These are phyloP conservation scores for Coremacera marginata DNA, from an alignment of 2,888 invertebrate genomes.

Conservation along the genomic window DNA sequence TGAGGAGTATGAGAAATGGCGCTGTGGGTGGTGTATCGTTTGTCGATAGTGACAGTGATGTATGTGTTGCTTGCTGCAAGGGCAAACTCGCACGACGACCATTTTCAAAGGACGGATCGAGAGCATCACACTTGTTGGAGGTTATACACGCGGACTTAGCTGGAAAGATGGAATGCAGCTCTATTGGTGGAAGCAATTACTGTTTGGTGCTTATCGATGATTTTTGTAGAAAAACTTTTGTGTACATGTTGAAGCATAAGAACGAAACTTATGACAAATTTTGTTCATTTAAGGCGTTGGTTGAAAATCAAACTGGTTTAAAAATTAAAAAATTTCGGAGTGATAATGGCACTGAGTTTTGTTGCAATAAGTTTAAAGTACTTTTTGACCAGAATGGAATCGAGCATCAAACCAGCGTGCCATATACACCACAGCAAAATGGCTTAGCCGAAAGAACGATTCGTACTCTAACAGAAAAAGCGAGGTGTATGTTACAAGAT, in stretches of 20 bases:
- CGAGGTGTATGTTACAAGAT: neutral
- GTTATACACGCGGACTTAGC: conserved; percentile 10
- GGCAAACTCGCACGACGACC: neutral
- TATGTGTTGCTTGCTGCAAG: neutral
- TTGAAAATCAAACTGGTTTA: neutral
- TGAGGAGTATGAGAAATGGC: neutral
- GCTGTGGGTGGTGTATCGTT: neutral
- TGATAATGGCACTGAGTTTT: neutral
- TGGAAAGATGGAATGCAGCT: neutral
- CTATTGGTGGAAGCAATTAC: neutral
- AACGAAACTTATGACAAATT: neutral
- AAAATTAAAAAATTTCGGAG: neutral
- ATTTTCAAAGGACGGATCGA: neutral
- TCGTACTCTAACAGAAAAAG: neutral
- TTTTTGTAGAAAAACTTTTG: neutral
- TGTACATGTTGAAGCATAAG: conserved; percentile 14
- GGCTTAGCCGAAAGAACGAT: neutral
- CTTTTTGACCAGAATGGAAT: neutral
- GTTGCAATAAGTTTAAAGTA: neutral
- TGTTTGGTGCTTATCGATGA: neutral
- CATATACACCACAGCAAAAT: neutral
- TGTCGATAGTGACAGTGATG: neutral
- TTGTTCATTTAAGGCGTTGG: neutral
- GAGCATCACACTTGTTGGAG: neutral
- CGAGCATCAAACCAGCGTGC: neutral